phyloP scores from a whole-genome alignment of 2,888 invertebrate genomes.

The Craniophora ligustri region DNA sequence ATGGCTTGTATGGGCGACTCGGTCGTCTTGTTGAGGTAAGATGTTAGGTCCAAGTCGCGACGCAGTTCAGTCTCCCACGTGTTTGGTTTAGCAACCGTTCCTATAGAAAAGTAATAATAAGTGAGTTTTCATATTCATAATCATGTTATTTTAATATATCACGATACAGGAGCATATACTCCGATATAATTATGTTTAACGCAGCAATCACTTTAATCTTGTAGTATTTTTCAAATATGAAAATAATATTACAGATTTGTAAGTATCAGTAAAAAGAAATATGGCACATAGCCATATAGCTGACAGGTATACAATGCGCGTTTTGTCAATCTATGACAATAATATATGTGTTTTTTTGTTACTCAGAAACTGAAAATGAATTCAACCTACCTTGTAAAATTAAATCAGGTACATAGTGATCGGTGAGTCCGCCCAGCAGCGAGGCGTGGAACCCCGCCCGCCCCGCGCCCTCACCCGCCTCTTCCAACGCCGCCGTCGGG shows the following conservation, averaged over 20 bases:
- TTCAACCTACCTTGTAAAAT: slow-evolving; percentile 90
- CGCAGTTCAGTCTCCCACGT: slow-evolving; percentile 88
- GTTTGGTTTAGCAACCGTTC: slow-evolving; percentile 87
- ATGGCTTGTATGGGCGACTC: slow-evolving; percentile 93
- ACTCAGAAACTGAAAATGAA: background rate
- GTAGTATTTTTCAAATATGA: too few relatives aligned
- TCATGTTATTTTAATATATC: too few relatives aligned
- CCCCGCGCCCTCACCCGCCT: slow-evolving; percentile 16
- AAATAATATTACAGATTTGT: background rate
- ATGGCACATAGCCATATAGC: too few relatives aligned
- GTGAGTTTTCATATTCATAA: too few relatives aligned
- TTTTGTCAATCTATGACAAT: too few relatives aligned
- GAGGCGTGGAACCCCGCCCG: slow-evolving; percentile 88
- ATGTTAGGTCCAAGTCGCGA: slow-evolving; percentile 76
- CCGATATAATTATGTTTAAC: too few relatives aligned
- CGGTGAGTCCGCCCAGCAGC: slow-evolving; percentile 89
- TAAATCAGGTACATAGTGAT: slow-evolving; percentile 92
- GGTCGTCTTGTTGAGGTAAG: slow-evolving; percentile 81
- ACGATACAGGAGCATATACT: too few relatives aligned
- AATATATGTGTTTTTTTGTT: too few relatives aligned
- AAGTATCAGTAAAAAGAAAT: too few relatives aligned
- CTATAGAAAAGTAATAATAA: too few relatives aligned
- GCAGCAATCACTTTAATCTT: too few relatives aligned
- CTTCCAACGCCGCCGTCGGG: slow-evolving; percentile 75
- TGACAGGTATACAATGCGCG: too few relatives aligned